Percentiles rank a stretch among this genome's conserved stretches.
phyloP scores from a whole-genome alignment of 1,140 invertebrate species.

The Drosophila lowei region DNA sequence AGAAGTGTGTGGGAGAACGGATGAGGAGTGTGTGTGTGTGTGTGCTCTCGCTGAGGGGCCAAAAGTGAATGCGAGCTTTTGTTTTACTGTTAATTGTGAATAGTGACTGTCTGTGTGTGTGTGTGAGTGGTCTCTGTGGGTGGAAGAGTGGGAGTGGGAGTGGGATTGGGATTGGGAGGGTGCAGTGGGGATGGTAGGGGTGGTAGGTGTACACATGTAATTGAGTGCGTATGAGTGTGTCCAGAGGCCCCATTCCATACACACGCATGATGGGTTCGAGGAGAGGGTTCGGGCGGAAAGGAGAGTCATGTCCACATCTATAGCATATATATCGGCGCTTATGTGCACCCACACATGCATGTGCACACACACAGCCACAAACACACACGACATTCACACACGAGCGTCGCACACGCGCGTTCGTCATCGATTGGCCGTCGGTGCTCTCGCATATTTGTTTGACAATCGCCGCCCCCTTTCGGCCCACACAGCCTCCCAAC shows the following conservation, averaged over 20 bases:
- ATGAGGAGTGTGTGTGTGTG: slow-evolving; percentile 12
- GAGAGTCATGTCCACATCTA: slow-evolving; percentile 33
- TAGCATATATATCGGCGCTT: slow-evolving; percentile 67
- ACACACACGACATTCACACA: slow-evolving; percentile 33
- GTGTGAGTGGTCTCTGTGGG: no score
- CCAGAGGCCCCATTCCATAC: slow-evolving; percentile 32
- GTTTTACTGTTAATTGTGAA: slow-evolving; percentile 55
- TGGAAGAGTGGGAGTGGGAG: neutral
- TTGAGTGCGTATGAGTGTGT: slow-evolving; percentile 40
- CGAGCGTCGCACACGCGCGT: slow-evolving; percentile 74
- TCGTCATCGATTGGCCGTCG: slow-evolving; percentile 76
- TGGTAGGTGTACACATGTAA: slow-evolving; percentile 33
- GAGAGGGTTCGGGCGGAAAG: neutral
- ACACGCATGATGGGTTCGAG: neutral
- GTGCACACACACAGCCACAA: slow-evolving; percentile 15
- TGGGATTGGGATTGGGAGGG: neutral
- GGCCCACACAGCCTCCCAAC: neutral
- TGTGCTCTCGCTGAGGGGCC: slow-evolving; percentile 12
- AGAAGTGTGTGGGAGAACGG: neutral
- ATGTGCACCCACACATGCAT: slow-evolving; percentile 44
- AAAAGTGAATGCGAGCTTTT: slow-evolving; percentile 61
- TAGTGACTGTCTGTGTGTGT: no score
- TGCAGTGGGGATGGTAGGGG: slow-evolving; percentile 20
- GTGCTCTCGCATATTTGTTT: slow-evolving; percentile 67
- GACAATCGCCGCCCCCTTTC: slow-evolving; percentile 26